Conservation (phyloP, 2,113 vertebrate genomes). For the Anser cygnoides region DNA sequence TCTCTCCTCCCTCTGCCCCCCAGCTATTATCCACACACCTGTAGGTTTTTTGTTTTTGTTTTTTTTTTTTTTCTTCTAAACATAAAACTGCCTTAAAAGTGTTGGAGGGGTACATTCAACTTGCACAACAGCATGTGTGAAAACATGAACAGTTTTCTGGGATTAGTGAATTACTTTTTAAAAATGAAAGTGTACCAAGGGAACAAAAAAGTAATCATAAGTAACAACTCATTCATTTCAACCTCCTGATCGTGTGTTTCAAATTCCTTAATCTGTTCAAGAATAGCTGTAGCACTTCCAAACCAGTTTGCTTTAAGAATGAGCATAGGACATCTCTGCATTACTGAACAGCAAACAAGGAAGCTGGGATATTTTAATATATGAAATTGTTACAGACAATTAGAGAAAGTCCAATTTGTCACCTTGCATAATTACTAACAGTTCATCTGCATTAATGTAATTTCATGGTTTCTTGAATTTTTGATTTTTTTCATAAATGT, state of each 20-base stretch:
- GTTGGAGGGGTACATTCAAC: neutral
- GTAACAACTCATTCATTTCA: neutral
- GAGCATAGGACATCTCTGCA: neutral
- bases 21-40: rapidly evolving
- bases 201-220: neutral
- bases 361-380: neutral
- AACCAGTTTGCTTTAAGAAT: neutral
- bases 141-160: neutral
- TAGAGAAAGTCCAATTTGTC: slow-evolving; percentile 36
- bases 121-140: neutral
- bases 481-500: slow-evolving; percentile 28
- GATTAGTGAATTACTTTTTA: neutral
- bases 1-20: neutral
- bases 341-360: neutral
- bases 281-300: neutral
- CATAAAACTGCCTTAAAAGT: neutral
- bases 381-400: slow-evolving; percentile 25
- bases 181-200: neutral
- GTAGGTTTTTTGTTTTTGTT: too few relatives aligned
- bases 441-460: slow-evolving; percentile 60
- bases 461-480: slow-evolving; percentile 67
- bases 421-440: slow-evolving; percentile 48
- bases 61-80: neutral
- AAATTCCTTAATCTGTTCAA: neutral
- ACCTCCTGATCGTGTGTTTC: rapidly evolving